These are phyloP conservation scores for Teleogryllus occipitalis DNA, from an alignment of 1,140 invertebrate species.

Conservation along the genomic window DNA sequence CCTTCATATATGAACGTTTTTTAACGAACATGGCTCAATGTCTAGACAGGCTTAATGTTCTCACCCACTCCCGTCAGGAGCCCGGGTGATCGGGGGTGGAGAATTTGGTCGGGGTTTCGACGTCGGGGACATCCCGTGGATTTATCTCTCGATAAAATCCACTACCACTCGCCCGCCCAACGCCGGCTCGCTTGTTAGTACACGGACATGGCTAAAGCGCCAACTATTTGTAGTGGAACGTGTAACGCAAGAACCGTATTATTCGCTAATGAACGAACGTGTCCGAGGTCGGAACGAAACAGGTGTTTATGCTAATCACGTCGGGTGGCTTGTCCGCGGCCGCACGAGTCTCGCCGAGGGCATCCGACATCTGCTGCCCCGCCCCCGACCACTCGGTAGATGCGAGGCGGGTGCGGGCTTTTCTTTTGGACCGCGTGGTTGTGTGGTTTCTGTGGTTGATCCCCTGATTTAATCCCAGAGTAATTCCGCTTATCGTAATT, in stretches of 20 bases:
- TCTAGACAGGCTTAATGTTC: too few species aligned
- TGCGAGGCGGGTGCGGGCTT: too few species aligned
- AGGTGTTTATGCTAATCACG: neutral
- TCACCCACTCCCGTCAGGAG: too few species aligned
- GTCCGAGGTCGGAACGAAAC: neutral
- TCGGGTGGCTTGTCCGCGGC: neutral
- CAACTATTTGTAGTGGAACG: constrained; percentile 1
- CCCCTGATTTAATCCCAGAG: too few species aligned
- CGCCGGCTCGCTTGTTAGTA: neutral
- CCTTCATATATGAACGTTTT: neutral
- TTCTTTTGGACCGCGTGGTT: too few species aligned
- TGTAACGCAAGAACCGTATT: neutral
- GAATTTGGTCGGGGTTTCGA: too few species aligned
- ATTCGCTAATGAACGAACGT: neutral
- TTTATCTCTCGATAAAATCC: neutral
- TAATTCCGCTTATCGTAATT: too few species aligned
- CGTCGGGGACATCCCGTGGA: neutral
- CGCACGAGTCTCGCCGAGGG: neutral
- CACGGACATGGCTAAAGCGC: neutral
- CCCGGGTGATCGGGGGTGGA: too few species aligned
- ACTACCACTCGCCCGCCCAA: too few species aligned
- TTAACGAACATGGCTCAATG: neutral
- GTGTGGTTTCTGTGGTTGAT: too few species aligned
- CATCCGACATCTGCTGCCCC: neutral
- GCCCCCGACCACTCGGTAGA: too few species aligned